Evolutionary conservation across 2,113 vertebrate species (phyloP).

Genomic region (Dasyprocta punctata): DNA sequence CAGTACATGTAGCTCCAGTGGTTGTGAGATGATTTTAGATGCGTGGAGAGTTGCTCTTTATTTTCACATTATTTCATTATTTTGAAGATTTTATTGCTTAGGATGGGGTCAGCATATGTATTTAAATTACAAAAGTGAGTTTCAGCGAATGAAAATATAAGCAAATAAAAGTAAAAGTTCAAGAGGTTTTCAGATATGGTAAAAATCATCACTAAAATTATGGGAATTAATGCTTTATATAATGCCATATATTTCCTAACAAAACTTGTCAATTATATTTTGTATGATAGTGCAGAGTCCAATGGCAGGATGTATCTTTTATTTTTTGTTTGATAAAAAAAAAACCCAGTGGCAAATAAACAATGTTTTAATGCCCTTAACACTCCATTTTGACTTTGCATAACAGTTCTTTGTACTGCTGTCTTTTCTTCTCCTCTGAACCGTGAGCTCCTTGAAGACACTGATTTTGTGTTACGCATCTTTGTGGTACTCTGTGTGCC

Average conservation of each 20-base stretch:
- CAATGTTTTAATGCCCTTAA: neutral
- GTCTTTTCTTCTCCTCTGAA: neutral
- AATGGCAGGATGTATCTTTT: neutral
- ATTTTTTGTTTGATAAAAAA: neutral
- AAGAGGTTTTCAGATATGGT: neutral
- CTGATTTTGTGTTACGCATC: neutral
- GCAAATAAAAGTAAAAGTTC: neutral
- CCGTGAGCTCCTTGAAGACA: neutral
- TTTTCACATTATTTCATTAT: neutral
- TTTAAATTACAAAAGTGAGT: neutral
- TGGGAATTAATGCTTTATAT: neutral
- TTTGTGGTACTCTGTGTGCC: neutral
- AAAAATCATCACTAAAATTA: neutral
- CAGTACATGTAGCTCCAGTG: neutral
- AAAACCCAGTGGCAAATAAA: neutral
- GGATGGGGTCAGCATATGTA: neutral
- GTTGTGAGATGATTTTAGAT: neutral
- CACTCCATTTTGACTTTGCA: neutral
- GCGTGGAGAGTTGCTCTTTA: neutral
- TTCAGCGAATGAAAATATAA: conserved; percentile 8
- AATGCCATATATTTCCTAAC: neutral
- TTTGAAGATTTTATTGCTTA: neutral
- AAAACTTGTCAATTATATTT: neutral
- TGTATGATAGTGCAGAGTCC: neutral
- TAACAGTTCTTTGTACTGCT: neutral